phyloP scores from a whole-genome alignment of 2,888 invertebrate species.

The Morinoia aosen region DNA sequence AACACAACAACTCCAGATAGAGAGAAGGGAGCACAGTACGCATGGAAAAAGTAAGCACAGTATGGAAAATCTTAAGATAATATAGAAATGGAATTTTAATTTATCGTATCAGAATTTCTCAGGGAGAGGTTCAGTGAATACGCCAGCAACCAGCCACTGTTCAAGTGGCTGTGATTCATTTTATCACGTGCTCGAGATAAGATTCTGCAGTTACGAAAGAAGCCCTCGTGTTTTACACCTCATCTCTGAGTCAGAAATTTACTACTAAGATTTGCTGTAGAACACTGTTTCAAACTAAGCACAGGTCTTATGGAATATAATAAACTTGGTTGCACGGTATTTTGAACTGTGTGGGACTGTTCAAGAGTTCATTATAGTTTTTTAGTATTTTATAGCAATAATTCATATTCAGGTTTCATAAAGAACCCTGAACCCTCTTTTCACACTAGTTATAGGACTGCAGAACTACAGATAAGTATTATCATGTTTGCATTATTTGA shows the following conservation, averaged over 20 bases:
- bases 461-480: not conserved
- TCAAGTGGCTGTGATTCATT: not conserved
- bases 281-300: not conserved
- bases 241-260: not conserved
- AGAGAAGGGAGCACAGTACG: no score
- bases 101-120: not conserved
- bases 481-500: no score
- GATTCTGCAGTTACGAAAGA: not conserved
- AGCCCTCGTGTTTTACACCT: not conserved
- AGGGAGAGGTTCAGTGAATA: not conserved
- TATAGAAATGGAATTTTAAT: not conserved
- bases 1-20: no score
- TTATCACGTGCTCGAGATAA: conserved; percentile 3
- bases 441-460: not conserved
- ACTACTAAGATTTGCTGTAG: not conserved
- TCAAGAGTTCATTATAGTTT: not conserved
- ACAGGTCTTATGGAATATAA: not conserved
- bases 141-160: not conserved
- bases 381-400: no score
- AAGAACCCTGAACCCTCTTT: no score
- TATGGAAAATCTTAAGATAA: no score
- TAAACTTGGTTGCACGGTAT: no score
- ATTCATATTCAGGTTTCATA: no score
- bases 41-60: no score
- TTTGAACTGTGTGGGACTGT: not conserved